Base-by-base conservation (phyloP, 2,113 vertebrate species). In the Ictalurus punctatus region DNA sequence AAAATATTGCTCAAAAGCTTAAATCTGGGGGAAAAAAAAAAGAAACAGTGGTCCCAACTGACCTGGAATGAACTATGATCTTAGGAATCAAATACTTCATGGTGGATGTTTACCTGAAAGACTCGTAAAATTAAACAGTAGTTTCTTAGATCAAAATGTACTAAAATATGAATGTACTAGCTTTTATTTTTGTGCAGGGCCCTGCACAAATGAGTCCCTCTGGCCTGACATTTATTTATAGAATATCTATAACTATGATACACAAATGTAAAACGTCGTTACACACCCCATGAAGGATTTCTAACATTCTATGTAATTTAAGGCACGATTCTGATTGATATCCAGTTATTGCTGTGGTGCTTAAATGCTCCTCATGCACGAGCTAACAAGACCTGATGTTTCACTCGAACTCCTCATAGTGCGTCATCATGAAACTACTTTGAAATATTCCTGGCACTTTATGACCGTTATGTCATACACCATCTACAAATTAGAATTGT, bases 311-410 rank as follows among this genome's bases (percentile, higher is more conserved):
- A 61, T 21, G 56, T 54, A 37, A 88, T 73, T 83, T 84, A 88
- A 88, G 87, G 87, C 87, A 88, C 87, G 0, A 74, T 76, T 88
- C 48, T 12, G 25, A 78, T 44, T 61, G 6, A 78, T 37, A 84
- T 74, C 44, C 69, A 63, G 37, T 84, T 88, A 88, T 88, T 88
- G 87, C 87, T 88, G 21, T 88, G 87, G 30, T n/a, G 78, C 34
- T 88, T 74, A 61, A 84, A 71, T 37, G 61, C 59, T 67, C 79
- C 34, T 83, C 48, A 7, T 48, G 40, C 52, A 74, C 14, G 19
- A 34, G 40, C 54, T 14, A 30, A 88, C 71, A 7, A 65, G 63
- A 84, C 82, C 82, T 88, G 87, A 63, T 58, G 58, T 84, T 84
- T 83, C 80, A 2, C 13, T 71, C 52, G 0, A 44, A 48, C 34